These are phyloP conservation scores for Coracopsis vasa DNA, from an alignment of 2,113 vertebrate species.

Conservation along the genomic window DNA sequence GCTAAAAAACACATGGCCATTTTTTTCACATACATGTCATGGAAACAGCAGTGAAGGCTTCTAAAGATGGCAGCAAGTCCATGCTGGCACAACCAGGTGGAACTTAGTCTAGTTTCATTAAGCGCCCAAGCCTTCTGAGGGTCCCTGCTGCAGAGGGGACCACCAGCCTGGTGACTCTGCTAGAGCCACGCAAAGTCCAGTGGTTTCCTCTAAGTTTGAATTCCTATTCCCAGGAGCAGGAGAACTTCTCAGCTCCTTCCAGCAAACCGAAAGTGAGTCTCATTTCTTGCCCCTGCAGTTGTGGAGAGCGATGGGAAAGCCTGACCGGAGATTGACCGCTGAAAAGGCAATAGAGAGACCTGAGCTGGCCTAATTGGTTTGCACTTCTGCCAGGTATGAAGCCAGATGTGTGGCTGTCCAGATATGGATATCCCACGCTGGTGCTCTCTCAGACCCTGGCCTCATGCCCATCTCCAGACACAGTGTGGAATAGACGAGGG, in stretches of 20 bases:
- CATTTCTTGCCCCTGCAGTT: not conserved
- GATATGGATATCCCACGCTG: not conserved
- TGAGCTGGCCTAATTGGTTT: not conserved
- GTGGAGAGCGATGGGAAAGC: not conserved
- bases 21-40: not conserved
- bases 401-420: not conserved
- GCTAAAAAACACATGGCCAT: not conserved
- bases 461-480: not conserved
- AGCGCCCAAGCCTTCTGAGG: not conserved
- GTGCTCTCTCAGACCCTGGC: not conserved
- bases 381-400: not conserved
- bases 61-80: not conserved
- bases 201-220: not conserved
- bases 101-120: not conserved
- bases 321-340: not conserved
- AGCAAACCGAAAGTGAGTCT: not conserved
- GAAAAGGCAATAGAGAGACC: not conserved
- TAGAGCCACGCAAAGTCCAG: rapidly evolving
- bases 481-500: not conserved
- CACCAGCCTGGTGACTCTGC: not conserved
- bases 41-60: not conserved
- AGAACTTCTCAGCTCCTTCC: not conserved
- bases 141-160: not conserved
- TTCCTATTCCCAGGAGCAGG: not conserved
- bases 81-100: not conserved